Evolutionary conservation across 2,888 invertebrate species (phyloP), one percentile per base, ranked within the genome.

Genomic region (Ophraella communa): DNA sequence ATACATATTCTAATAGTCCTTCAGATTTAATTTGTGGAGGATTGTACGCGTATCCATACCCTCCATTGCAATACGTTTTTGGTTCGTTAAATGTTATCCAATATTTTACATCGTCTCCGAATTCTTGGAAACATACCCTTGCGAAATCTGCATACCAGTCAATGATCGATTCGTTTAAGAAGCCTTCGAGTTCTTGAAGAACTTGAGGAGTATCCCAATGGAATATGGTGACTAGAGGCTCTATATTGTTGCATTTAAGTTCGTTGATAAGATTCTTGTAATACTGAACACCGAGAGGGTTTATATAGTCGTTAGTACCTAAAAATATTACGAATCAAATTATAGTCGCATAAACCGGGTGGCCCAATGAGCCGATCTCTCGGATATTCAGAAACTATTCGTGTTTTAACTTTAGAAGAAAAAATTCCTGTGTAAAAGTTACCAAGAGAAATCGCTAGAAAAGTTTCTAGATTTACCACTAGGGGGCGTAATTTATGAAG

Each of bases 281-380:
- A 59, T 72, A 73, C 61, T 87, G 82, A 8, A 94, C 84, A 17
- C 92, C 94, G 2, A 86, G 84, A 51, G 85, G 82, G 77, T 91
- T 94, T 18, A 92, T 83, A 24, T 85, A 77, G 73, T 89, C 87
- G 11, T 86, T 84, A 60, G 86, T 83, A n/a, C 91, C 93, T 53
- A 17, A 33, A 47, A 20, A n/a, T n/a, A n/a, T n/a, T n/a, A 7
- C 30, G 30, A n/a, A 14, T 11, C 17, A 2, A 42, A 42, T 14
- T 14, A 10, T 42, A n/a, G 10, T 42, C 11, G 17, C 7, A 42
- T 14, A 42, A n/a, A n/a, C n/a, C n/a, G n/a, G n/a, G n/a, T n/a
- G n/a, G n/a, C n/a, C n/a, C n/a, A n/a, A n/a, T n/a, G n/a, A n/a
- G n/a, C n/a, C n/a, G n/a, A n/a, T n/a, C n/a, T n/a, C n/a, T n/a